Conservation (phyloP, 2,888 invertebrate species). For the Xanthia togata region DNA sequence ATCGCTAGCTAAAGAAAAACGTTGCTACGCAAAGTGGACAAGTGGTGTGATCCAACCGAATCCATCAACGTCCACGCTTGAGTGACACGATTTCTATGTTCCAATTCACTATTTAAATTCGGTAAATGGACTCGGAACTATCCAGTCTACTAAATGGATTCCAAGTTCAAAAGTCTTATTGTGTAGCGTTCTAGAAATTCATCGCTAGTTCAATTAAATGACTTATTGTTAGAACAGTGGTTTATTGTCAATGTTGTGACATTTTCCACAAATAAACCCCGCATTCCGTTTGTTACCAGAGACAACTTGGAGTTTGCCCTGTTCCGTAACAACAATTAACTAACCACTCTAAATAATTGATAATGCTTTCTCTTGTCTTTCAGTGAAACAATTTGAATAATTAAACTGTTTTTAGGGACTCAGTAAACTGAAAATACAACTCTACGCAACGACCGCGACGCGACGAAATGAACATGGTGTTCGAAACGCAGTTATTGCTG, state of each 20-base stretch:
- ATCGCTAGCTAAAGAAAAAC: not conserved
- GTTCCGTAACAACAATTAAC: not conserved
- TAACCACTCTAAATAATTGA: slow-evolving; percentile 3
- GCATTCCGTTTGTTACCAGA: not conserved
- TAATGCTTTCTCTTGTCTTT: not conserved
- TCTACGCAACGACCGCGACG: not conserved
- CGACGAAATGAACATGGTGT: too few relatives aligned
- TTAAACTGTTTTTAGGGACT: not conserved
- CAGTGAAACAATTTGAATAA: not conserved
- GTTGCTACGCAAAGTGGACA: not conserved
- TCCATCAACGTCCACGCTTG: not conserved
- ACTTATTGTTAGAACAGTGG: not conserved
- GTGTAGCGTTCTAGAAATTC: not conserved
- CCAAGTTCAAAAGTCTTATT: not conserved
- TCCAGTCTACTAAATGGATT: not conserved
- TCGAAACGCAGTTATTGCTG: not conserved
- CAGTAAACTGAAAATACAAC: not conserved
- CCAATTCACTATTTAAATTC: not conserved
- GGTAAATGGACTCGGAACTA: not conserved
- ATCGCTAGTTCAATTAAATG: not conserved
- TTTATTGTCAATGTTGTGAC: not conserved
- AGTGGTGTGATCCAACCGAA: not conserved
- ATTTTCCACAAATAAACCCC: not conserved
- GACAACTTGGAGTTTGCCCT: not conserved
- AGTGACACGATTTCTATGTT: not conserved